Evolutionary conservation across 1,140 invertebrate species (phyloP).

Genomic region (Orchestia grillus): DNA sequence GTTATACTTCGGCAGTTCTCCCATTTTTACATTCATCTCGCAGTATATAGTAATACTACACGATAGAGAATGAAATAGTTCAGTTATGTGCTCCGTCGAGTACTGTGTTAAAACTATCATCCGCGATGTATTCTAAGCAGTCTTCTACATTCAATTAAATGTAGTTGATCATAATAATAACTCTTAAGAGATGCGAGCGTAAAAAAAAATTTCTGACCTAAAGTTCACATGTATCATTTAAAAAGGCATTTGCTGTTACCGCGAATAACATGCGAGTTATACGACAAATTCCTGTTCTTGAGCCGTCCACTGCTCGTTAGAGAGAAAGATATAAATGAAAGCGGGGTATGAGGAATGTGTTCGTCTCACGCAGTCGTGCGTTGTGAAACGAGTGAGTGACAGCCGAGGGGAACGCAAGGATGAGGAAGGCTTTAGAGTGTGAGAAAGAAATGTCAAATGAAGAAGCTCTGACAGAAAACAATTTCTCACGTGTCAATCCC

Average conservation of each 20-base stretch:
- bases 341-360: neutral
- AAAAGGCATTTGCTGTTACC: neutral
- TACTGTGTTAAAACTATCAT: neutral
- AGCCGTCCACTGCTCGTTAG: neutral
- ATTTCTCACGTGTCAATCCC: conserved; percentile 45
- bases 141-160: neutral
- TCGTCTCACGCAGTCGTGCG: conserved; percentile 45
- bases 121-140: neutral
- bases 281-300: neutral
- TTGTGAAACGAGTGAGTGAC: conserved; percentile 42
- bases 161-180: neutral
- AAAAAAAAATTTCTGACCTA: neutral
- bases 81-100: neutral
- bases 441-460: conserved; percentile 43
- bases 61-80: neutral
- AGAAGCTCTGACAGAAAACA: conserved; percentile 50
- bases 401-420: conserved; percentile 32
- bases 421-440: conserved; percentile 33
- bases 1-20: neutral
- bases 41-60: neutral
- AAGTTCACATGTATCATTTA: neutral
- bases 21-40: neutral
- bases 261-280: neutral
- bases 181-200: neutral
- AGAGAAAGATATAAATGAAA: conserved; percentile 31